Evolutionary conservation across 2,113 vertebrate genomes (phyloP), one percentile per base, ranked within the genome.

Genomic region (Brachyistius frenatus): DNA sequence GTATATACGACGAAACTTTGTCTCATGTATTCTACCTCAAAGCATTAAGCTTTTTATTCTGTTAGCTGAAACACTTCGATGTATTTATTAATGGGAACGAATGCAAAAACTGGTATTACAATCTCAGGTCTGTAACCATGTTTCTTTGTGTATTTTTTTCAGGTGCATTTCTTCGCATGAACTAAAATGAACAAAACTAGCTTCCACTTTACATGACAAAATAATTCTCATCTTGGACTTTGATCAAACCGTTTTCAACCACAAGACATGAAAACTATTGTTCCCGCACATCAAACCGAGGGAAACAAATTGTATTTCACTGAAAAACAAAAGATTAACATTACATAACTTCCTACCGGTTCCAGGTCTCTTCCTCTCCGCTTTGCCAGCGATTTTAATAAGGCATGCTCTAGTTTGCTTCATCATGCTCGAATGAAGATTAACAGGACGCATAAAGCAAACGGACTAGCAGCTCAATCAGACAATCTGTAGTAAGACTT

Each of bases 401-500:
- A 85, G 60, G 58, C 83, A 58, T 71, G 86, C 76, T 88, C 84
- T 73, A 76, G 76, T 91, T 88, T 89, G 83, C 73, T 89, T 79
- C 71, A 85, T 86, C 69, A 36, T 83, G 83, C 74, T 75, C 55
- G 31, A 84, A 78, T 79, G 53, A 78, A 90, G 89, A 93, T 90
- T 87, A 93, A 61, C 58, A 49, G 66, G 54, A 76, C 2, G 50
- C 71, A 79, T 9, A 65, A 85, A 81, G 70, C 78, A 56, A 41
- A 15, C 50, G 53, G 72, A 90, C 81, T 75, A 90, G 68, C 72
- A 70, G 81, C 82, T 81, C 79, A 68, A 90, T 86, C 81, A 76
- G 72, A 84, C 84, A 82, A 91, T 88, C 84, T 88, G 87, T 73
- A 80, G 68, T 84, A 36, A 85, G 88, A 86, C 76, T 89, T 89